Evolutionary conservation across 2,113 vertebrate genomes (phyloP).

Genomic region (Saimiri boliviensis): DNA sequence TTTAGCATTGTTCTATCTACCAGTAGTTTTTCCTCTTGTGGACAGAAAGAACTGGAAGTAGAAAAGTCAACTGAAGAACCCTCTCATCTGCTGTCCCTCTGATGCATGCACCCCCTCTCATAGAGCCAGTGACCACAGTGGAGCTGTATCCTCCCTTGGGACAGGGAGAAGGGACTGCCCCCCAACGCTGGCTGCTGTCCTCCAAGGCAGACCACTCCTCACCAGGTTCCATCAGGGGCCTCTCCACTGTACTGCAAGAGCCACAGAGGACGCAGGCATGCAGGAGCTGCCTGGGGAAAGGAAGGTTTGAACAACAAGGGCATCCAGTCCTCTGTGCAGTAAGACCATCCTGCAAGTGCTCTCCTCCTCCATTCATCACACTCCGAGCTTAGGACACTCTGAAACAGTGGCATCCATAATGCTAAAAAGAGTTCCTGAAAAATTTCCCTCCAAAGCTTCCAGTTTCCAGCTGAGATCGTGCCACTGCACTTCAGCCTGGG

Average conservation of each 20-base stretch:
- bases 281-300: too few relatives aligned
- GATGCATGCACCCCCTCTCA: too few relatives aligned
- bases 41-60: not conserved
- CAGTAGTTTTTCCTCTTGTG: not conserved
- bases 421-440: not conserved
- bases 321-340: not conserved
- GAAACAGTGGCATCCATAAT: not conserved
- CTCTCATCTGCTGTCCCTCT: not conserved
- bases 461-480: not conserved
- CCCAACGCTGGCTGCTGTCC: not conserved
- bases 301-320: not conserved
- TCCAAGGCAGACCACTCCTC: not conserved
- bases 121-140: rapidly evolving
- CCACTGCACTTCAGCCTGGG: too few relatives aligned
- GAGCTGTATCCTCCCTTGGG: not conserved
- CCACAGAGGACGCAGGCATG: not conserved
- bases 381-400: not conserved
- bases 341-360: not conserved
- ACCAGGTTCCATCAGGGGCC: not conserved
- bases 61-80: not conserved
- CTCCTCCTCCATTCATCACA: not conserved
- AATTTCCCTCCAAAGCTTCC: not conserved
- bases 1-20: not conserved
- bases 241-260: not conserved
- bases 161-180: not conserved